phyloP scores from a whole-genome alignment of 1,140 invertebrate species.

The Temnothorax curvispinosus region DNA sequence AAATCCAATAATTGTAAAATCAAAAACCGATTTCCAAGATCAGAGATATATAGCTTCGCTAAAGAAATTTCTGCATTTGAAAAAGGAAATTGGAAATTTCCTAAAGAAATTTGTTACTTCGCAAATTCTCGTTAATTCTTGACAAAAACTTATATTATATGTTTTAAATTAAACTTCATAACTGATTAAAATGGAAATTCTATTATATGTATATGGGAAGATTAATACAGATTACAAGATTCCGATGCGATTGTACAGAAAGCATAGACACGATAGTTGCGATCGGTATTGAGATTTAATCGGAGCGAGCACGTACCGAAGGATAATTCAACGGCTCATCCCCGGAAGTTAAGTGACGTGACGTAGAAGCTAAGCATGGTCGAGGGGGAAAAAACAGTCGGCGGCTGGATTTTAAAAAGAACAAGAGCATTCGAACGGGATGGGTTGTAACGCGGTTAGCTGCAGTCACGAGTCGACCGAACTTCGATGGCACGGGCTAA shows the following conservation, averaged over 20 bases:
- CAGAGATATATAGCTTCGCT: neutral
- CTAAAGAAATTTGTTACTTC: neutral
- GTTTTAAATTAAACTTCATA: neutral
- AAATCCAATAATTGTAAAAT: neutral
- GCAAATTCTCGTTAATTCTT: neutral
- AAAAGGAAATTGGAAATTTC: neutral
- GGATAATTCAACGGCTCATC: constrained; percentile 69
- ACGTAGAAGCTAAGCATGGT: constrained; percentile 65
- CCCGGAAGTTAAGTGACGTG: constrained; percentile 76
- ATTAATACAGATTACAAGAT: neutral
- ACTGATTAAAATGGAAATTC: constrained; percentile 9
- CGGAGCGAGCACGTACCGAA: constrained; percentile 62
- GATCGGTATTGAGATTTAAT: constrained; percentile 60
- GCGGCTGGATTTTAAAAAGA: constrained; percentile 62
- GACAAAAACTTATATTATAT: neutral
- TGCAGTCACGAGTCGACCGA: constrained; percentile 68
- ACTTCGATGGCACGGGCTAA: constrained; percentile 56
- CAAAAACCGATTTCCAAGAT: constrained; percentile 12
- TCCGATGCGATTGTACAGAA: neutral
- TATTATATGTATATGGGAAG: neutral
- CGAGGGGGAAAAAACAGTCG: constrained; percentile 43
- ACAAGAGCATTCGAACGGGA: constrained; percentile 18
- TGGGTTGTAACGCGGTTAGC: constrained; percentile 58
- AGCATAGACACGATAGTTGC: neutral
- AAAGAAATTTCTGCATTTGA: constrained; percentile 4